A percentile compares a stretch with the other conserved stretches of the same genome.
Conservation (phyloP, 1,140 invertebrate species). For the Drosophila baimaii region DNA sequence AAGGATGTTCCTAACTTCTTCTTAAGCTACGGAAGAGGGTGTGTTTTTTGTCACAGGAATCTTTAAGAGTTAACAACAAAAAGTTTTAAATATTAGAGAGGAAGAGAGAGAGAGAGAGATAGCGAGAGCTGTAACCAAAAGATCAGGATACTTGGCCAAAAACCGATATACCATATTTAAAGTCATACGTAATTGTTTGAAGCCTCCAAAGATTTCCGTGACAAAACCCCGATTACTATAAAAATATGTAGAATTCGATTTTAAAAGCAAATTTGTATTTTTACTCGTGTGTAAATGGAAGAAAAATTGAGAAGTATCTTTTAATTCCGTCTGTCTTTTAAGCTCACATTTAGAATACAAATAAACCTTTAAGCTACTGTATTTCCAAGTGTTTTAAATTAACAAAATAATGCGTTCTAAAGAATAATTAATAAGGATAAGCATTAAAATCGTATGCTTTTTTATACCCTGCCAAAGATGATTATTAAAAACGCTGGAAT, state of each 20-base stretch:
- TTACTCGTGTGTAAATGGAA: background rate
- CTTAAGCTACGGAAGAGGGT: background rate
- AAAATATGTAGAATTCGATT: background rate
- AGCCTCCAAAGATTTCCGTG: constrained; percentile 1
- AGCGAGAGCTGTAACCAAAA: background rate
- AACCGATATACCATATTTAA: constrained; percentile 10
- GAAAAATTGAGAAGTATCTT: background rate
- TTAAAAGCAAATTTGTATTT: background rate
- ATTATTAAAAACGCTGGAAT: no score
- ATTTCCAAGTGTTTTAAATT: background rate
- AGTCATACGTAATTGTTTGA: constrained; percentile 9
- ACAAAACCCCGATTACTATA: background rate
- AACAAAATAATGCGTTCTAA: no score
- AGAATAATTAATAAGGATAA: no score
- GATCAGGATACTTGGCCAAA: background rate
- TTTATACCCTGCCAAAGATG: no score
- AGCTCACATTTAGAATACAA: background rate
- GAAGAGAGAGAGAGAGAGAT: no score
- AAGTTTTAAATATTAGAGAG: background rate
- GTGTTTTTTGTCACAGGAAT: background rate
- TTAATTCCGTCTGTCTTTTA: background rate
- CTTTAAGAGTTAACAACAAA: background rate
- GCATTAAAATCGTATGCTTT: no score
- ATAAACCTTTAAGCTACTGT: background rate
- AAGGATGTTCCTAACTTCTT: background rate